Conservation (phyloP, 2,797 vertebrate genomes). For the Cuculus canorus region DNA sequence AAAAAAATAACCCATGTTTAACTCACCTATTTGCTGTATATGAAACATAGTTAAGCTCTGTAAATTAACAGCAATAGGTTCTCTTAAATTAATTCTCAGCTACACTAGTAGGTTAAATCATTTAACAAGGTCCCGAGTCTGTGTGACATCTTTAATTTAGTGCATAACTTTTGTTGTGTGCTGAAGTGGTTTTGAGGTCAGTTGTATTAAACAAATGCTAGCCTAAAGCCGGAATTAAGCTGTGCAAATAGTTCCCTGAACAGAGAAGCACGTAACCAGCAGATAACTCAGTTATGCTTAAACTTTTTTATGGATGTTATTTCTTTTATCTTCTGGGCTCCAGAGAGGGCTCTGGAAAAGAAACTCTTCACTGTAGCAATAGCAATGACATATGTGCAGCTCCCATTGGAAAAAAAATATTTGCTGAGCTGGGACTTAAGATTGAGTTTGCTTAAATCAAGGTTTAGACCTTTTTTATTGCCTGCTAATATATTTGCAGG, state of each 20-base stretch:
- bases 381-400: background rate
- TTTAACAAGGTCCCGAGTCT: background rate
- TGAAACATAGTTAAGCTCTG: background rate
- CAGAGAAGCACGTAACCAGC: background rate
- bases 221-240: slow-evolving; percentile 15
- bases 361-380: background rate
- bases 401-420: background rate
- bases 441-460: background rate
- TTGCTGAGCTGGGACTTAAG: slow-evolving; percentile 8
- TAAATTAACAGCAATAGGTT: background rate
- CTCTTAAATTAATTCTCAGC: background rate
- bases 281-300: slow-evolving; percentile 10
- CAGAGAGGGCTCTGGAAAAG: background rate
- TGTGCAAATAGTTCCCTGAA: slow-evolving; percentile 26
- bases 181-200: slow-evolving; percentile 23
- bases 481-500: background rate
- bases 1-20: background rate
- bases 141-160: slow-evolving; percentile 14
- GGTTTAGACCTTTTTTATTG: background rate
- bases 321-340: slow-evolving; percentile 17
- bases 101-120: slow-evolving; percentile 26
- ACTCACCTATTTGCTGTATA: background rate
- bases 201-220: slow-evolving; percentile 5
- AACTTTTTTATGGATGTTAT: slow-evolving; percentile 2
- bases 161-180: background rate